Base-by-base conservation (phyloP, 1,140 invertebrate species). In the Eupristina koningsbergeri region DNA sequence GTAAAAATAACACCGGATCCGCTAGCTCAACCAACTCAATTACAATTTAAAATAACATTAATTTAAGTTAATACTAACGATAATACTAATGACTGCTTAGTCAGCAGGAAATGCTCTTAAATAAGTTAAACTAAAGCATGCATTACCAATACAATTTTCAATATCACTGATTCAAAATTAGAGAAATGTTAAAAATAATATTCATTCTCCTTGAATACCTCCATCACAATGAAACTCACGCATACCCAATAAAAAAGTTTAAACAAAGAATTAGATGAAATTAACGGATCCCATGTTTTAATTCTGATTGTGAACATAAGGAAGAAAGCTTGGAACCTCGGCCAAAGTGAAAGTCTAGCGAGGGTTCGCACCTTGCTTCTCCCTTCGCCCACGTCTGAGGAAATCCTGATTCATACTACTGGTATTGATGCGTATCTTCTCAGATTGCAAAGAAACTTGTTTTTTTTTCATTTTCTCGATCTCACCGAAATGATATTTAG, bases 271-370 rank as follows among this genome's bases (percentile, higher is more conserved):
- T 71, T 71, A 13, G 39, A 34, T 17, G 29, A 74, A 45, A 74
- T 41, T 22, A 71, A n/a, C 50, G n/a, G 53, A 61, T 50, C 34
- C 15, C 50, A 74, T 29, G 74, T 69, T 71, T 0, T n/a, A n/a
- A 45, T 26, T 9, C 29, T 26, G 22, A 39, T 58, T 15, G n/a
- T 15, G 50, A 64, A n/a, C 36, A 7, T 31, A 8, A 36, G 8
- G 47, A 29, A 74, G 69, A n/a, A 58, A 53, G 39, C 63, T 83
- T 84, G 61, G 81, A 87, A 87, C 85, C 86, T 77, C 87, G 76
- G 86, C 86, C 84, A 87, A 86, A 88, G 84, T 84, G 7, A 84
- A 76, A 80, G 89, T 92, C 91, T 92, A 91, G 90, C 91, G 89
- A 90, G 91, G 91, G 87, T 92, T 92, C 91, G 80, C 88, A 89